Base-by-base conservation (phyloP, 92 coral and sea anemone species). In the Porites divaricata region DNA sequence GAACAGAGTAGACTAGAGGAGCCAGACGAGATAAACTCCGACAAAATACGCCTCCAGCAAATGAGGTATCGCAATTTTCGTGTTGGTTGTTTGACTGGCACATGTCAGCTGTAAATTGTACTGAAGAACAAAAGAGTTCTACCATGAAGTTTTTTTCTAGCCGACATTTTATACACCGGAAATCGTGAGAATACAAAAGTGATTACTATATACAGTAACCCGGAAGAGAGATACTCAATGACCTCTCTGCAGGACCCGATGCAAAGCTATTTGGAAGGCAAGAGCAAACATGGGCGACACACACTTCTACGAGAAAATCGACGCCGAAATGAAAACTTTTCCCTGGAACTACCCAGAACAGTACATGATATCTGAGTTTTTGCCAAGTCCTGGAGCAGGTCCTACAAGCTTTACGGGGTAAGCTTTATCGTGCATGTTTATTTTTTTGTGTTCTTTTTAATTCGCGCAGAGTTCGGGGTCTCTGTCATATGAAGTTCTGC, bases 31-130 rank as follows among this genome's bases (percentile, higher is more conserved):
- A 56, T 69, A 9, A 68, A 80, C 77, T 68, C 76, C 54, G 77
- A 68, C 67, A 10, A 8, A 45, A 20, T 45, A 45, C 13, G 72
- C 70, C 86, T 50, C 62, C 71, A 72, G 79, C 79, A 8, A 17
- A 7, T 16, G 3, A 24, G 63, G 19, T 17, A 41, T 48, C 49
- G 7, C n/a, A 73, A 72, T 85, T 90, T 90, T 90, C 93, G 76
- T 90, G 93, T 90, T 90, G 58, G 81, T 20, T 45, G 58, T 80
- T 86, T 90, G 93, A 90, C 70, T 86, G 93, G 87, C 81, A 90
- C 41, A 52, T 90, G 93, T 90, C 93, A 86, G 63, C 16, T 20
- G 66, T 9, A 72, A 72, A 51, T 20, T 14, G 73, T 71, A 82
- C 62, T 49, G 49, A 49, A 59, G 21, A 9, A 56, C 85, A 80